These are phyloP conservation scores for Nemoura dubitans DNA, from an alignment of 2,888 invertebrate species.

Conservation along the genomic window DNA sequence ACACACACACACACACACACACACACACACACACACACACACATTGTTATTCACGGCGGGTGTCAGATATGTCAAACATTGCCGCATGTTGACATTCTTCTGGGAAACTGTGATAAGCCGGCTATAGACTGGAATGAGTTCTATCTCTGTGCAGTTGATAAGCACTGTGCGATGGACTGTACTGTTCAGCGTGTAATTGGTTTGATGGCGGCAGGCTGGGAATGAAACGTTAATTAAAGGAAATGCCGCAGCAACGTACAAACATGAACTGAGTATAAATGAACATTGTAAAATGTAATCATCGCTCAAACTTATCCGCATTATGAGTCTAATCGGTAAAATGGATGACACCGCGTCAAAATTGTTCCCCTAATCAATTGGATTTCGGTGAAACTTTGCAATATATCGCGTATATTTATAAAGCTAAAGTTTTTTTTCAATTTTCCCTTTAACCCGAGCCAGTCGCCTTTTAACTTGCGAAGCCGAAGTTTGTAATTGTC, in stretches of 20 bases:
- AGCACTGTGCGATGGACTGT: neutral
- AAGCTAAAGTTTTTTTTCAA: neutral
- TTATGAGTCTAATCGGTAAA: neutral
- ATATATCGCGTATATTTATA: neutral
- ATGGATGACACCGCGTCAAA: neutral
- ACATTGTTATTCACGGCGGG: too few relatives aligned
- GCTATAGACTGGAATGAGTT: neutral
- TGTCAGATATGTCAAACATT: neutral
- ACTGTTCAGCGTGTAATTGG: neutral
- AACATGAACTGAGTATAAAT: neutral
- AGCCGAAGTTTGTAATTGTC: conserved; percentile 26
- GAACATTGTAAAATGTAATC: neutral
- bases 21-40: too few relatives aligned
- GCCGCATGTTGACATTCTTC: neutral
- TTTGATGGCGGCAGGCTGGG: neutral
- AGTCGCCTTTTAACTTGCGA: neutral
- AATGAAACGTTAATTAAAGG: neutral
- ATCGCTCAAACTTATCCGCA: neutral
- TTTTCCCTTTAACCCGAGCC: neutral
- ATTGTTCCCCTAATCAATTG: neutral
- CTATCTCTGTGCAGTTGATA: neutral
- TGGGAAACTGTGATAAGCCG: neutral
- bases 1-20: too few relatives aligned
- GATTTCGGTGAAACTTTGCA: neutral
- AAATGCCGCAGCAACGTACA: neutral